phyloP scores from a whole-genome alignment of 2,113 vertebrate species.

The Odobenus rosmarus region DNA sequence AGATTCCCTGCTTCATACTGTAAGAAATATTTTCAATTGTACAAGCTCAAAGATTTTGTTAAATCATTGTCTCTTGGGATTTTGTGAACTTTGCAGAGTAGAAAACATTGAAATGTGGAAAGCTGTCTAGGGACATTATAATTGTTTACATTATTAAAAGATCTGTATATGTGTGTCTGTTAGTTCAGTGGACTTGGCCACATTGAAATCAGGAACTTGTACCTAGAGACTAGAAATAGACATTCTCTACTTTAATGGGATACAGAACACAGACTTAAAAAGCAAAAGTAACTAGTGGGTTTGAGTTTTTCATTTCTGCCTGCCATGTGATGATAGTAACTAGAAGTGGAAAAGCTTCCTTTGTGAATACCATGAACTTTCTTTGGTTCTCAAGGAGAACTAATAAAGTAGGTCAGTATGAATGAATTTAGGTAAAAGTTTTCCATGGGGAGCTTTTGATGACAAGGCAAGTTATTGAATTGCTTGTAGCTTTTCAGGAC shows the following conservation, averaged over 20 bases:
- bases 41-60: conserved; percentile 64
- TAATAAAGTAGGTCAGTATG: conserved; percentile 68
- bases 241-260: not conserved
- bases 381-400: conserved; percentile 36
- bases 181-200: not conserved
- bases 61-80: conserved; percentile 46
- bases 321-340: conserved; percentile 47
- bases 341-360: not conserved
- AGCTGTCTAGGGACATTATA: not conserved
- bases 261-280: not conserved
- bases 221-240: conserved; percentile 34
- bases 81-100: conserved; percentile 55
- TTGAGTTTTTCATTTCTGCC: conserved; percentile 50
- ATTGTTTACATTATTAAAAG: not conserved
- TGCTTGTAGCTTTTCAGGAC: conserved; percentile 69
- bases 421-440: conserved; percentile 62
- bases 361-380: not conserved
- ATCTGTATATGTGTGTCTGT: not conserved
- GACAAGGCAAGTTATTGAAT: conserved; percentile 22
- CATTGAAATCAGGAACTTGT: not conserved
- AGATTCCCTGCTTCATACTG: conserved; percentile 38
- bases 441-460: conserved; percentile 63
- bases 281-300: not conserved
- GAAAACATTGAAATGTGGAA: not conserved
- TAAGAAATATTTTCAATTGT: conserved; percentile 69